Conservation (phyloP, 2,888 invertebrate genomes). For the Tridacna crocea region DNA sequence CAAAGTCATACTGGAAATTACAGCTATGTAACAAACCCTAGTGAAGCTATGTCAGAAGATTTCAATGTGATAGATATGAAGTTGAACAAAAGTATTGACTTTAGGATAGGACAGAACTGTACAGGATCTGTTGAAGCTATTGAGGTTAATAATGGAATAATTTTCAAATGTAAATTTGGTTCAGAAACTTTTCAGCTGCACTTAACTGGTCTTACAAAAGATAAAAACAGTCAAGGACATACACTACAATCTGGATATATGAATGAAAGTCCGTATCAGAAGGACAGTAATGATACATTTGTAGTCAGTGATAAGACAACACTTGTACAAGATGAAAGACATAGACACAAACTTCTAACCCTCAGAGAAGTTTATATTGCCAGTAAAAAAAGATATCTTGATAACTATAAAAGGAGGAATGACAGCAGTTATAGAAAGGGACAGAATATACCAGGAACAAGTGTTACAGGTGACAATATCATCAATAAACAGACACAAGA, state of each 20-base stretch:
- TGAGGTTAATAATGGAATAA: conserved; percentile 35
- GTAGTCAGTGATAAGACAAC: conserved; percentile 5
- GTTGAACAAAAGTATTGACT: conserved; percentile 36
- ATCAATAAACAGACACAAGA: not conserved
- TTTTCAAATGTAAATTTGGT: conserved; percentile 48
- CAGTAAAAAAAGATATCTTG: conserved; percentile 38
- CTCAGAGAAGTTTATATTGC: conserved; percentile 47
- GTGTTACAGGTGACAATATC: not conserved
- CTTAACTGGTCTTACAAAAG: conserved; percentile 32
- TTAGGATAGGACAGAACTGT: conserved; percentile 48
- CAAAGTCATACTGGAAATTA: too few species aligned
- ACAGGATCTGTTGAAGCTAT: conserved; percentile 47
- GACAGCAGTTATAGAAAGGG: not conserved
- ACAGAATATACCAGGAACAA: not conserved
- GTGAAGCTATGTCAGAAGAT: not conserved
- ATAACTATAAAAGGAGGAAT: not conserved
- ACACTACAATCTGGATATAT: not conserved
- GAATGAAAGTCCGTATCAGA: conserved; percentile 18
- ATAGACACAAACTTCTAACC: not conserved
- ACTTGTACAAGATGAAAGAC: not conserved
- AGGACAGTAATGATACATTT: not conserved
- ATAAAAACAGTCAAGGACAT: not conserved
- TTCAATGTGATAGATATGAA: conserved; percentile 32
- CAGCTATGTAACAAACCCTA: too few species aligned
- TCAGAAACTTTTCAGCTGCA: conserved; percentile 42